Conservation (phyloP, 2,797 vertebrate genomes). For the Prionace glauca region DNA sequence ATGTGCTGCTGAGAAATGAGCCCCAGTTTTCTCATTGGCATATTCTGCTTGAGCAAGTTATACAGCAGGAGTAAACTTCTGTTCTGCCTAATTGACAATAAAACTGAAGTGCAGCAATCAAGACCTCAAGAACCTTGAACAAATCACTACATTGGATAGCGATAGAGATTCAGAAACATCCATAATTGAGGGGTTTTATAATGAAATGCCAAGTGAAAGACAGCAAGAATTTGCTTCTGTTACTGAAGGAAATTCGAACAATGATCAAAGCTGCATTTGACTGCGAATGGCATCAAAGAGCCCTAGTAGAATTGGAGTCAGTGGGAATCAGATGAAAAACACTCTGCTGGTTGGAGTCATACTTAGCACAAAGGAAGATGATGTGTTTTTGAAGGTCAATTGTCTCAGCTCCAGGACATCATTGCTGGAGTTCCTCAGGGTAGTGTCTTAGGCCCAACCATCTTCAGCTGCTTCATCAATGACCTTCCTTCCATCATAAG, state of each 20-base stretch:
- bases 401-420: no score
- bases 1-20: not conserved
- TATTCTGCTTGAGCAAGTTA: no score
- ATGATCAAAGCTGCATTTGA: not conserved
- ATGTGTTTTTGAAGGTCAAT: no score
- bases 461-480: no score
- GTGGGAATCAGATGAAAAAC: no score
- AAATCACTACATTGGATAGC: not conserved
- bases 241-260: not conserved
- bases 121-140: not conserved
- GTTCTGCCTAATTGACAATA: not conserved
- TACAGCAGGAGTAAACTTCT: not conserved
- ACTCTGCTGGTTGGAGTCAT: no score
- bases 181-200: not conserved
- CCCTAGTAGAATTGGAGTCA: no score
- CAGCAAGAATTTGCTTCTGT: not conserved
- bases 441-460: no score
- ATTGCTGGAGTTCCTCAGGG: no score
- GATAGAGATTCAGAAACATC: not conserved
- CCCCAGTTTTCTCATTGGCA: not conserved
- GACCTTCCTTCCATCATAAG: no score
- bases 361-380: no score
- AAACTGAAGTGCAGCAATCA: not conserved
- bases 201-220: not conserved
- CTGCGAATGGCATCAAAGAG: no score